Base-by-base conservation (phyloP, 2,888 invertebrate genomes). In the Lycocerus yunnanus region DNA sequence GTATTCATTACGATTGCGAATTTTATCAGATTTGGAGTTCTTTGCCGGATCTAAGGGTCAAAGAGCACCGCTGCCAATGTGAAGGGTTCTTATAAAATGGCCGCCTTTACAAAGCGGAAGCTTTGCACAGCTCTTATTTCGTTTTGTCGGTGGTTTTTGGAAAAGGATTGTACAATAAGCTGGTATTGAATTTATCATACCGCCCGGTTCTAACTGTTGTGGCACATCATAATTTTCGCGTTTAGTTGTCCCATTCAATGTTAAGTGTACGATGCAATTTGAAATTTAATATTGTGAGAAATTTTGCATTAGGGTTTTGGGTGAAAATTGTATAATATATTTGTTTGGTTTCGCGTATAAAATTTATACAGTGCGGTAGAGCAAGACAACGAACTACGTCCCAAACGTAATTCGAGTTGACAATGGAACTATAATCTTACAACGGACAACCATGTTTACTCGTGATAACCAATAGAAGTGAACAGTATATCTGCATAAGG, bases 61-160 rank as follows among this genome's bases (percentile, higher is more conserved):
- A 80, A 80, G 80, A 73, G 77, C 69, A 77, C 80, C 80, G 80
- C 78, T 69, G 68, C 75, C 73, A 71, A 73, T 69, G 73, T 78
- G 78, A 80, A 80, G 80, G 80, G 80, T 78, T 78, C 80, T 80
- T 78, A 78, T 73, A 75, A 78, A 78, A 78, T 77, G 77, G 78
- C 77, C 77, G 77, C 78, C 78, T 75, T 78, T 80, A 78, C 77
- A 80, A 78, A 77, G 78, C 78, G 78, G 80, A 72, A 77, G 77
- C 78, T 80, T 80, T 78, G 74, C 77, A 68, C 67, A 78, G 76
- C 79, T 80, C 77, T 78, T 80, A 80, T 78, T 80, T 76, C 80
- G 77, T 78, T 78, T 78, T 80, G 78, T 80, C 80, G 78, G 78
- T 76, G 73, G 73, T 74, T 76, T 75, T 75, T 69, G 61, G 18